phyloP scores from a whole-genome alignment of 64 coral and sea anemone species.

The Montipora cactus region DNA sequence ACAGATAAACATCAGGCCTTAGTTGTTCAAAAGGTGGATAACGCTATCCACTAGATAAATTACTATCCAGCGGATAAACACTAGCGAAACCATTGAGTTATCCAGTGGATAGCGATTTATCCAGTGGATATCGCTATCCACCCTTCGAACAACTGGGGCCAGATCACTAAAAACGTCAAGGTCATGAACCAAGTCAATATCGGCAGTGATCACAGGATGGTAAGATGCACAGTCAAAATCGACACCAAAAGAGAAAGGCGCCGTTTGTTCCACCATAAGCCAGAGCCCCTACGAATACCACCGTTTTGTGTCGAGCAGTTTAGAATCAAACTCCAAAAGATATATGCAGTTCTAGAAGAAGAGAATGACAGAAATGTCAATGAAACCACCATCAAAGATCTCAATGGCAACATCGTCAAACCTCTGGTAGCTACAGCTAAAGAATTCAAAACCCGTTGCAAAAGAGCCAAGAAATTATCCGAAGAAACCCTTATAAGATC shows the following conservation, averaged over 20 bases:
- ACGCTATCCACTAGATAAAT: no score
- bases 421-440: neutral
- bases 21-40: no score
- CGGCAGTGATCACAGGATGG: slow-evolving; percentile 14
- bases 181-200: neutral
- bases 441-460: neutral
- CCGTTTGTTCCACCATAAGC: slow-evolving; percentile 3
- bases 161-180: neutral
- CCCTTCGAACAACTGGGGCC: no score
- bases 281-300: neutral
- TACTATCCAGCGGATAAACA: no score
- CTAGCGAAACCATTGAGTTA: no score
- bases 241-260: slow-evolving; percentile 19
- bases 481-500: neutral
- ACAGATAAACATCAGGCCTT: no score
- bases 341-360: neutral
- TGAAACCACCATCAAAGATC: neutral
- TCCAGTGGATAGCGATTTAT: no score
- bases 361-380: neutral
- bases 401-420: neutral
- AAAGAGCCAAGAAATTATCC: neutral
- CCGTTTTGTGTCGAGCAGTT: neutral
- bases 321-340: slow-evolving; percentile 7
- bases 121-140: no score
- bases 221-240: slow-evolving; percentile 11